A percentile compares a stretch with the other conserved stretches of the same genome.
These are phyloP conservation scores for Eulacestoma nigropectus DNA, from an alignment of 2,113 vertebrate genomes.

Conservation along the genomic window DNA sequence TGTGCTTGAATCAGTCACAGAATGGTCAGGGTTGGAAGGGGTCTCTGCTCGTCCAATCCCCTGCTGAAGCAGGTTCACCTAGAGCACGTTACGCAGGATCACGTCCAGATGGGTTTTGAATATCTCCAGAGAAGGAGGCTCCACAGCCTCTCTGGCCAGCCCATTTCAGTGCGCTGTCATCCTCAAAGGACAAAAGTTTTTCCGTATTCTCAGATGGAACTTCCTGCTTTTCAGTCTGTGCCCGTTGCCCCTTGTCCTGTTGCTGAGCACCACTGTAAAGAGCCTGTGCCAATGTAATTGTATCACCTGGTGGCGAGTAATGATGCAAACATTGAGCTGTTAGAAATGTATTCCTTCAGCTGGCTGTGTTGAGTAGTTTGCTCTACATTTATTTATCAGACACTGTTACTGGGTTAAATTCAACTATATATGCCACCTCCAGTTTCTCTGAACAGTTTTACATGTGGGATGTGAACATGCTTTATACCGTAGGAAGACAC, in stretches of 20 bases:
- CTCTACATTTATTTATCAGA: neutral
- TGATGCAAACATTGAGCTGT: neutral
- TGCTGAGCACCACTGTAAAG: neutral
- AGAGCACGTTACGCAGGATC: neutral
- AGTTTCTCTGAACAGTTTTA: neutral
- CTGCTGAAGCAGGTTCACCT: neutral
- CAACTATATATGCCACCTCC: neutral
- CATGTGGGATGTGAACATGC: neutral
- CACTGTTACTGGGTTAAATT: neutral
- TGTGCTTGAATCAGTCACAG: neutral
- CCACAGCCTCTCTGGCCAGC: neutral
- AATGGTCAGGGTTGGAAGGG: neutral
- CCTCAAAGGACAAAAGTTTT: neutral
- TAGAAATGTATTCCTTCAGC: neutral
- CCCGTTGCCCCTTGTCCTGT: neutral
- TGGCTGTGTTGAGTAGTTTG: neutral
- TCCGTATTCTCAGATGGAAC: neutral
- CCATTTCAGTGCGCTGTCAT: neutral
- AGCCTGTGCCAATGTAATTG: neutral
- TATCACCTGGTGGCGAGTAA: neutral
- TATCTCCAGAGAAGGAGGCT: neutral
- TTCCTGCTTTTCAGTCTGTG: neutral
- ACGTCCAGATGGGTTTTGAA: rapidly evolving
- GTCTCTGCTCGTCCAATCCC: neutral
- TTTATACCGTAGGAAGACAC: neutral